Evolutionary conservation across 1,140 invertebrate species (phyloP).

Genomic region (Berghia stephanieae): DNA sequence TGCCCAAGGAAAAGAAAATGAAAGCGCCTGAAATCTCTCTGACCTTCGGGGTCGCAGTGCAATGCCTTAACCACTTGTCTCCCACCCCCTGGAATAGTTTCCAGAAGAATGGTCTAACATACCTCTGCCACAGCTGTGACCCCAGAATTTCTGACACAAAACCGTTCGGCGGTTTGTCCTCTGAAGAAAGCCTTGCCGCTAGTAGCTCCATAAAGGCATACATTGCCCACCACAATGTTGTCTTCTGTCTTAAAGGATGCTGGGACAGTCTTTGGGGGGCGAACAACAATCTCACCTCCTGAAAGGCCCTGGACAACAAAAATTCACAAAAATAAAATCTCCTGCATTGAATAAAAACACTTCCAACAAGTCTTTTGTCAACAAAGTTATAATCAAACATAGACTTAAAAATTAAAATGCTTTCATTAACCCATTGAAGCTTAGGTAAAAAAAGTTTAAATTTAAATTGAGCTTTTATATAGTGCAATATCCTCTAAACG

Average conservation of each 20-base stretch:
- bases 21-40: not conserved
- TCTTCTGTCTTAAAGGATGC: conserved; percentile 84
- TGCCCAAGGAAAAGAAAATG: not conserved
- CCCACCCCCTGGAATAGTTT: too few species aligned
- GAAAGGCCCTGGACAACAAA: conserved; percentile 81
- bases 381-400: not conserved
- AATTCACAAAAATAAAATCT: too few species aligned
- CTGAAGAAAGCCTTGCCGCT: conserved; percentile 93
- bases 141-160: conserved; percentile 97
- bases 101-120: not conserved
- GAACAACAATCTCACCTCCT: conserved; percentile 94
- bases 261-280: conserved; percentile 85
- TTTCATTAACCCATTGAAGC: too few species aligned
- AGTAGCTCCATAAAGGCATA: conserved; percentile 97
- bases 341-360: not conserved
- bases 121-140: conserved; percentile 87
- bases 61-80: too few species aligned
- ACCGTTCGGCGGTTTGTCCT: conserved; percentile 96
- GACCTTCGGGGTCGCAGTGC: too few species aligned
- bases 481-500: too few species aligned
- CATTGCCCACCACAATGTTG: conserved; percentile 98
- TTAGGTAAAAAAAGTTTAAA: too few species aligned
- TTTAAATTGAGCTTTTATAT: too few species aligned
- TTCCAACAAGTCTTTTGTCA: not conserved
- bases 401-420: not conserved